phyloP scores from a whole-genome alignment of 2,797 vertebrate species.

The Gallinago nigripennis region DNA sequence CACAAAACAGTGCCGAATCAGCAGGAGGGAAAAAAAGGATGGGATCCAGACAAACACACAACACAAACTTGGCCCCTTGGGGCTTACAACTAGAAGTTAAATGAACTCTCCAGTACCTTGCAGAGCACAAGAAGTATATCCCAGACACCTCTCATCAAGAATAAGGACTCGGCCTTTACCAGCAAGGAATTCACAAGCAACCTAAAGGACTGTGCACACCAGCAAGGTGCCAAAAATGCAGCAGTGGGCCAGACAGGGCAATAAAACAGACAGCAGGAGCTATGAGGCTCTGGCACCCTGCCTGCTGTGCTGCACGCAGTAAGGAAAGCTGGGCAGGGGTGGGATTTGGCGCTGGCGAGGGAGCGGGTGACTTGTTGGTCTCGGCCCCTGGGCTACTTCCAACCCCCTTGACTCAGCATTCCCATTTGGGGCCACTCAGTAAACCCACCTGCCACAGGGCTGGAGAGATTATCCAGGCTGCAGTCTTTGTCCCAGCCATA shows the following conservation, averaged over 20 bases:
- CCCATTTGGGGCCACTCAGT: neutral
- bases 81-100: neutral
- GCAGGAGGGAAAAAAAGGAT: neutral
- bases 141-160: neutral
- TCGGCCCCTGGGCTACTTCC: neutral
- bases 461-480: slow-evolving; percentile 89
- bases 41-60: neutral
- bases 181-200: neutral
- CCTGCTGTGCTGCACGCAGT: accelerated
- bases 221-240: neutral
- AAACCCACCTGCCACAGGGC: slow-evolving; percentile 90
- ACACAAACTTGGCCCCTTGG: neutral
- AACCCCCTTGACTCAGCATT: slow-evolving; percentile 6
- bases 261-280: neutral
- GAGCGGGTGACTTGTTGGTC: neutral
- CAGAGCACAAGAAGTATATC: neutral
- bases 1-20: neutral
- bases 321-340: neutral
- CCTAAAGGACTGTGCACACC: neutral
- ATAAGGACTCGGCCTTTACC: neutral
- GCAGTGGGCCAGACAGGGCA: neutral
- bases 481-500: slow-evolving; percentile 92
- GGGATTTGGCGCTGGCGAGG: slow-evolving; percentile 14
- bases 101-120: neutral
- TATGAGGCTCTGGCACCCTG: neutral